Evolutionary conservation across 2,797 vertebrate genomes (phyloP), one percentile per base, ranked within the genome.

Genomic region (Karalla daura): DNA sequence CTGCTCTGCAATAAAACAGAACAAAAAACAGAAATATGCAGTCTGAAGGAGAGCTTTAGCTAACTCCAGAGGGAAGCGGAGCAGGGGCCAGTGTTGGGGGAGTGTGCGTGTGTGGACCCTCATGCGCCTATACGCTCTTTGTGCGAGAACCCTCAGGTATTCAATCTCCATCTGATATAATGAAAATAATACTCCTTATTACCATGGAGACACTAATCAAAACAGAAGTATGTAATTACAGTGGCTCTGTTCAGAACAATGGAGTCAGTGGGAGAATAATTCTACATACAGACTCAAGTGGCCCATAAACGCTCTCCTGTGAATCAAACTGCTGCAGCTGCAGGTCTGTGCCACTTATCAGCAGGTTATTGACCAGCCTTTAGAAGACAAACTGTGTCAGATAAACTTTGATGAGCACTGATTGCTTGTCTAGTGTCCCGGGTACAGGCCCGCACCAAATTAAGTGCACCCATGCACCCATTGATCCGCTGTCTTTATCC

Each of bases 1-100:
- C 76, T 83, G 85, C 85, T 84, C 44, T 52, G 84, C 84, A 92
- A 84, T 92, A 91, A 93, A 93, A 92, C 78, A 55, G 81, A 85
- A 89, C 82, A 88, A 90, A 91, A 87, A 81, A 81, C 81, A 81
- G 65, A 90, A 86, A 88, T 77, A 84, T 86, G 81, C 63, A 71
- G 74, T 85, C 85, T 86, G 74, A 91, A 87, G 81, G 70, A 84
- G 85, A 86, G 79, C 71, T 86, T 87, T 80, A 78, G 84, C 63
- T 62, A 73, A 84, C 81, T 74, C 72, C 70, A 64, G 60, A 80
- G 74, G 39, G 37, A 67, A 74, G 60, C 74, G 67, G 79, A 84
- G 72, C 71, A 66, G 85, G 86, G 88, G 82, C 83, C 80, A 6
- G 30, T 35, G 33, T 76, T 39, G 54, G 60, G 82, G 84, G 80